phyloP scores from a whole-genome alignment of 2,888 invertebrate genomes.

The Aplocera efformata region DNA sequence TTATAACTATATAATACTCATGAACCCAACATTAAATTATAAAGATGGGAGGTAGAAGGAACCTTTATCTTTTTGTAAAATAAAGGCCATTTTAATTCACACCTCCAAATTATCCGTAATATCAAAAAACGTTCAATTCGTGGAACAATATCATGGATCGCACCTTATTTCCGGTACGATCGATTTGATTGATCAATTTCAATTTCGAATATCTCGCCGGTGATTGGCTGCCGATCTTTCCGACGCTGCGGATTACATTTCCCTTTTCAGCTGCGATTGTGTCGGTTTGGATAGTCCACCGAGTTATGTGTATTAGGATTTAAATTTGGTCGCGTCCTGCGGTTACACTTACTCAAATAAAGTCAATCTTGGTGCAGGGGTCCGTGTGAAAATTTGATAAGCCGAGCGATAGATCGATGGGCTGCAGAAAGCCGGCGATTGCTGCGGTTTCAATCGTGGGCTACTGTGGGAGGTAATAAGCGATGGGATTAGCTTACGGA shows the following conservation, averaged over 20 bases:
- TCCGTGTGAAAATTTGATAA: conserved; percentile 80
- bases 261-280: conserved; percentile 37
- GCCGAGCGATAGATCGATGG: conserved; percentile 75
- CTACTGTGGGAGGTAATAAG: conserved; percentile 77
- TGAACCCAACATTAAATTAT: too few relatives aligned
- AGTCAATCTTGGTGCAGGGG: conserved; percentile 73
- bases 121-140: conserved; percentile 61
- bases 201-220: conserved; percentile 73
- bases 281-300: conserved; percentile 40
- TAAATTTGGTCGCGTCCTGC: conserved; percentile 50
- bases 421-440: conserved; percentile 68
- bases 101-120: conserved; percentile 37
- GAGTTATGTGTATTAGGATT: conserved; percentile 53
- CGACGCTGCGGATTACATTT: conserved; percentile 60
- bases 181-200: conserved; percentile 79
- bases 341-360: conserved; percentile 78
- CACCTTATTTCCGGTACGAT: conserved; percentile 77
- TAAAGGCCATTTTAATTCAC: conserved; percentile 20
- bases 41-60: too few relatives aligned
- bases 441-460: conserved; percentile 74
- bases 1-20: too few relatives aligned
- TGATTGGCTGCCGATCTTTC: conserved; percentile 72
- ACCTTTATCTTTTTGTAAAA: too few relatives aligned
- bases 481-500: conserved; percentile 60
- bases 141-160: conserved; percentile 60